Conservation (phyloP, 2,888 invertebrate genomes). For the Ophion obscuratus region DNA sequence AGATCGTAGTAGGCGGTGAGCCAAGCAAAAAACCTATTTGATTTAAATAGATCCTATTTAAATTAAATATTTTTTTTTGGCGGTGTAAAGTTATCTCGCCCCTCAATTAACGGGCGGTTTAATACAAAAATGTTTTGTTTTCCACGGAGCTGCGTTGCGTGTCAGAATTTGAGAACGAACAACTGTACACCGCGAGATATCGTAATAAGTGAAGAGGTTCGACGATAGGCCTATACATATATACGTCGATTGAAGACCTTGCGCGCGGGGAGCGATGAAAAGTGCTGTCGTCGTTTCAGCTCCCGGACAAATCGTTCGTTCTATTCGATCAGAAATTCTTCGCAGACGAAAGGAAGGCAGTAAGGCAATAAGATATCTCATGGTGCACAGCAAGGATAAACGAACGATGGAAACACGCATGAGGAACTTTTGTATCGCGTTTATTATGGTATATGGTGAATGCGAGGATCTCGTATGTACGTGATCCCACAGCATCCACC, state of each 20-base stretch:
- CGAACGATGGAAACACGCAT: constrained; percentile 44
- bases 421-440: not conserved
- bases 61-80: too few species aligned
- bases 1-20: too few species aligned
- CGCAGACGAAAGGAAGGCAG: constrained; percentile 38
- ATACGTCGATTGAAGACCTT: not conserved
- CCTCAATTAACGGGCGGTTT: too few species aligned
- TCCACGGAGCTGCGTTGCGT: too few species aligned
- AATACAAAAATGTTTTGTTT: too few species aligned
- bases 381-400: constrained; percentile 27
- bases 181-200: too few species aligned
- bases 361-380: constrained; percentile 4
- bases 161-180: too few species aligned
- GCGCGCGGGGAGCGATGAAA: constrained; percentile 28
- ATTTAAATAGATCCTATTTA: too few species aligned
- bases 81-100: too few species aligned
- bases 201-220: too few species aligned
- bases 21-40: too few species aligned
- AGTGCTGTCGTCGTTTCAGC: constrained; percentile 44
- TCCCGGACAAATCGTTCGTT: constrained; percentile 34
- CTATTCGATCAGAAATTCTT: constrained; percentile 25
- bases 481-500: not conserved
- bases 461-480: constrained; percentile 4
- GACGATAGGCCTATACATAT: not conserved
- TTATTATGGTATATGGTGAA: not conserved